These are phyloP conservation scores for Riptortus pedestris DNA, from an alignment of 1,140 invertebrate genomes.

Conservation along the genomic window DNA sequence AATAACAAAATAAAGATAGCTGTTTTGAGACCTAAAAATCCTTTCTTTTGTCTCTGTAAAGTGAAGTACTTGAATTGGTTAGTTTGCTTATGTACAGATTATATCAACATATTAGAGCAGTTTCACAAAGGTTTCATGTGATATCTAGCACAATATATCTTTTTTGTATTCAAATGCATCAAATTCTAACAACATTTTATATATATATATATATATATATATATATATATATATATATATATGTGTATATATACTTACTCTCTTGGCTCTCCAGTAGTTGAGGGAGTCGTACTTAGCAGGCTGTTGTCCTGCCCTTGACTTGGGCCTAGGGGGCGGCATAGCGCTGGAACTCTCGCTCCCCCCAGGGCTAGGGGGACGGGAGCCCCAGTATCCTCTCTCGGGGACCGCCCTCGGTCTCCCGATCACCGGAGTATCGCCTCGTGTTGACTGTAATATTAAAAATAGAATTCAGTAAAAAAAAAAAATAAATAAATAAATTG, in stretches of 20 bases:
- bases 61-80: too few relatives aligned
- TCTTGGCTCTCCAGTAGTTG: constrained; percentile 71
- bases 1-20: too few relatives aligned
- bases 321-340: constrained; percentile 30
- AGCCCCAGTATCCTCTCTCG: constrained; percentile 29
- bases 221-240: neutral
- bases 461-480: neutral
- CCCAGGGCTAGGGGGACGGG: constrained; percentile 31
- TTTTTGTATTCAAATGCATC: neutral
- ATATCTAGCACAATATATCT: neutral
- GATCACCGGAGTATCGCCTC: constrained; percentile 1
- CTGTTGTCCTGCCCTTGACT: constrained; percentile 24
- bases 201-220: neutral
- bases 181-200: neutral
- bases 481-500: neutral
- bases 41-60: too few relatives aligned
- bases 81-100: too few relatives aligned
- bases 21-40: too few relatives aligned
- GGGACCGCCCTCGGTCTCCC: constrained; percentile 2
- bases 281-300: constrained; percentile 59
- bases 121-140: too few relatives aligned
- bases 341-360: constrained; percentile 33
- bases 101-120: too few relatives aligned
- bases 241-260: constrained; percentile 24
- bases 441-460: neutral